Evolutionary conservation across 2,888 invertebrate genomes (phyloP), one percentile per base, ranked within the genome.

Genomic region (Erannis defoliaria): DNA sequence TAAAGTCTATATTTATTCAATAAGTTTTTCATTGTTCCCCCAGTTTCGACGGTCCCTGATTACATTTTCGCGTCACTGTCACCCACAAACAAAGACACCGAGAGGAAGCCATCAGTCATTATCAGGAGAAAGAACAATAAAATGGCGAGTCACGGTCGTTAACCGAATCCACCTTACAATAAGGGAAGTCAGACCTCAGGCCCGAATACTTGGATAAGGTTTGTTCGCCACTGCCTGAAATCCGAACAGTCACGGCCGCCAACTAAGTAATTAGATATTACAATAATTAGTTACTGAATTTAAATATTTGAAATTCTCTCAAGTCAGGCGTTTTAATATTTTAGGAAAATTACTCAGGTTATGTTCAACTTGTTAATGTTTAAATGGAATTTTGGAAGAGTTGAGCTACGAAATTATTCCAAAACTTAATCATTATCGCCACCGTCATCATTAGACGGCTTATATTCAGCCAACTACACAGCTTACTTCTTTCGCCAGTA

Each of bases 51-150:
- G 71, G 69, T 75, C 80, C 80, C 81, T 90, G 90, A 91, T 92
- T 90, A 90, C 86, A 86, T 89, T 90, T 89, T 84, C 88, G 76
- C 86, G 86, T 88, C 88, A 86, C 80, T 84, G 88, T 89, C 88
- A 83, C 81, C 80, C 76, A 72, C 77, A 81, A 88, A 91, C 90
- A 90, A 90, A 90, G 90, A 90, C 86, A 86, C 79, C 78, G 75
- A 73, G 85, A 81, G 84, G 86, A 86, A 90, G 84, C 84, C 90
- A 91, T 90, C 90, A 86, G 83, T 90, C 92, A 92, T 91, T 92
- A 92, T 85, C 89, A 87, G 82, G 75, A 79, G 78, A 79, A 82
- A 83, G 88, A 89, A 91, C 89, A 91, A 92, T 91, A 83, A 87
- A 91, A 81, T 74, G 68, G 76, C 86, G 72, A 86, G 83, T 92